phyloP scores from a whole-genome alignment of 2,797 vertebrate species.

The Sitta carolinensis region DNA sequence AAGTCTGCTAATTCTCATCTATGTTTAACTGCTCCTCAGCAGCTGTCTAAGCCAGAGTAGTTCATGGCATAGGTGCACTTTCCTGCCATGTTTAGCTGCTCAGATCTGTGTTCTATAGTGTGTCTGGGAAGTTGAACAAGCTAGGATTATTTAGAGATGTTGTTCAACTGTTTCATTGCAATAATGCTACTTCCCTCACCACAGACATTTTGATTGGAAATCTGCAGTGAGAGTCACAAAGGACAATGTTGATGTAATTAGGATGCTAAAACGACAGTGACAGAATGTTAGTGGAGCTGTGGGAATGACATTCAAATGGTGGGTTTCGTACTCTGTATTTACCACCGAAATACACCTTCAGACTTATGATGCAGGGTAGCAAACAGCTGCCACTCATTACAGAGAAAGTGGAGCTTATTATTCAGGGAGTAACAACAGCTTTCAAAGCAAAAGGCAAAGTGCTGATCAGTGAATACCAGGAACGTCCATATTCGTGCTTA shows the following conservation, averaged over 20 bases:
- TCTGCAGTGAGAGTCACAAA: conserved; percentile 34
- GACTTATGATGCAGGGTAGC: background rate
- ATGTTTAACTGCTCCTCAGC: background rate
- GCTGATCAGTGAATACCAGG: background rate
- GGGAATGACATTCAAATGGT: conserved; percentile 20
- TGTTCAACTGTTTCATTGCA: conserved; percentile 16
- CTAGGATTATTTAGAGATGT: background rate
- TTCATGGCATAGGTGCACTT: background rate
- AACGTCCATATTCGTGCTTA: background rate
- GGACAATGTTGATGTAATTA: conserved; percentile 47
- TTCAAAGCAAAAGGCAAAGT: background rate
- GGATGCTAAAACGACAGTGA: conserved; percentile 37
- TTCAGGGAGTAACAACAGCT: background rate
- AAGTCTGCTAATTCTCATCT: background rate
- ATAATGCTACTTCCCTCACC: background rate
- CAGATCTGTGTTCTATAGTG: background rate
- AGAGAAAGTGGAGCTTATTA: background rate
- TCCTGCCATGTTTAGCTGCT: background rate
- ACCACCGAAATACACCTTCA: background rate
- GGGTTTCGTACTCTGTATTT: conserved; percentile 9
- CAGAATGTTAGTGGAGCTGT: background rate
- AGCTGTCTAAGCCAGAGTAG: background rate
- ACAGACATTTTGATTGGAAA: conserved; percentile 54
- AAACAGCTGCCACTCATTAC: background rate
- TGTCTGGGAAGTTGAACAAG: background rate